A percentile compares a stretch with the other conserved stretches of the same genome.
phyloP scores from a whole-genome alignment of 1,140 invertebrate genomes.

The Portunus trituberculatus region DNA sequence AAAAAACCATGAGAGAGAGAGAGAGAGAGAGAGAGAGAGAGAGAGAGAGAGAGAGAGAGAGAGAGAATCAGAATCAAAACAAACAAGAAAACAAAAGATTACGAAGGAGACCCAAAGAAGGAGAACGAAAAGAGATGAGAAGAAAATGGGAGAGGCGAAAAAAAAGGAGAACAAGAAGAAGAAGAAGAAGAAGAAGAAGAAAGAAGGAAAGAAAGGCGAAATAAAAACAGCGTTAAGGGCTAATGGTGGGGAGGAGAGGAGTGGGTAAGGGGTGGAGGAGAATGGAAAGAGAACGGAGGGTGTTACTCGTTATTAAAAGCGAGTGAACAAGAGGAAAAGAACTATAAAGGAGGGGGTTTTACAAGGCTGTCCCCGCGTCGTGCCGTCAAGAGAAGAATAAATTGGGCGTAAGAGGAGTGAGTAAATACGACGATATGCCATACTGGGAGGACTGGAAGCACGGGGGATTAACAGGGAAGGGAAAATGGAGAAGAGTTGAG shows the following conservation, averaged over 20 bases:
- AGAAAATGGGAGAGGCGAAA: not conserved
- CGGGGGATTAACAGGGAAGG: not conserved
- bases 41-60: not conserved
- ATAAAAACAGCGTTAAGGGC: too few species aligned
- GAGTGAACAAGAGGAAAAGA: not conserved
- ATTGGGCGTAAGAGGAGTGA: conserved; percentile 39
- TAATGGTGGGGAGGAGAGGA: not conserved
- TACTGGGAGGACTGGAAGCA: not conserved
- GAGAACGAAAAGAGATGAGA: not conserved
- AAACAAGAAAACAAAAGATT: not conserved
- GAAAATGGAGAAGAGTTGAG: not conserved
- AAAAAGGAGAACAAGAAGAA: not conserved
- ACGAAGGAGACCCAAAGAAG: not conserved
- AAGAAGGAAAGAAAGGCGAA: not conserved
- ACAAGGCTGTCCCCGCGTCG: not conserved
- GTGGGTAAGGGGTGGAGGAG: not conserved
- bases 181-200: not conserved
- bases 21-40: not conserved
- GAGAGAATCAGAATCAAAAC: not conserved
- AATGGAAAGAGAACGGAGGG: not conserved
- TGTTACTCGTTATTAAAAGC: conserved; percentile 29
- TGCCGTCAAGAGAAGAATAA: conserved; percentile 49
- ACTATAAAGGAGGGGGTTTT: conserved; percentile 18
- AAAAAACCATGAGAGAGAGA: not conserved
- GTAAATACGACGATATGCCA: conserved; percentile 13